A percentile compares a stretch with the other conserved stretches of the same genome.
These are phyloP conservation scores for Lasioglossum pauxillum DNA, from an alignment of 2,888 invertebrate genomes.

Conservation along the genomic window DNA sequence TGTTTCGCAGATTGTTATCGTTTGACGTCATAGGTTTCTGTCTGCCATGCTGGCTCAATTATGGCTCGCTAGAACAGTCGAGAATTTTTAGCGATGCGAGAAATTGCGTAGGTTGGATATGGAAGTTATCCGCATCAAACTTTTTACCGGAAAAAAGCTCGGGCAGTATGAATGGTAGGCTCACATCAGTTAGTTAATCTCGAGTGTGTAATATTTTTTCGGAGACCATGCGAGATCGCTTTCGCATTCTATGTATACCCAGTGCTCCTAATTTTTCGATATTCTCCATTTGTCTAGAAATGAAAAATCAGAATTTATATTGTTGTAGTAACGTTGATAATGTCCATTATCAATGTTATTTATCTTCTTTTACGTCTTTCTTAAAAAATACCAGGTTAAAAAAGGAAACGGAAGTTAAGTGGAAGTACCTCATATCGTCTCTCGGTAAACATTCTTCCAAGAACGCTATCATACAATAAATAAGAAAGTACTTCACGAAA, in stretches of 20 bases:
- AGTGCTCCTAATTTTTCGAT: neutral
- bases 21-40: constrained; percentile 26
- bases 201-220: neutral
- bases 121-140: neutral
- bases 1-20: neutral
- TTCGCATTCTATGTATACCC: neutral
- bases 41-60: neutral
- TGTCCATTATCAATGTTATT: neutral
- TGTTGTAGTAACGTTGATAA: neutral
- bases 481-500: too few species aligned
- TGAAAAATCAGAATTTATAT: neutral
- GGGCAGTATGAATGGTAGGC: neutral
- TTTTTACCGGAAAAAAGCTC: too few species aligned
- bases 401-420: too few species aligned
- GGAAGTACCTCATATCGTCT: too few species aligned
- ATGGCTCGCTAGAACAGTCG: neutral
- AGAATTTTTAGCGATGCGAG: neutral
- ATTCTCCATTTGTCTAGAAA: neutral
- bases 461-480: too few species aligned
- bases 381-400: neutral
- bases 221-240: neutral
- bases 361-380: too few species aligned
- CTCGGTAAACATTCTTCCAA: too few species aligned
- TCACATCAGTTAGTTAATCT: neutral
- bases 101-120: neutral